Evolutionary conservation across 2,888 invertebrate species (phyloP).

Genomic region (Plebejus argus): DNA sequence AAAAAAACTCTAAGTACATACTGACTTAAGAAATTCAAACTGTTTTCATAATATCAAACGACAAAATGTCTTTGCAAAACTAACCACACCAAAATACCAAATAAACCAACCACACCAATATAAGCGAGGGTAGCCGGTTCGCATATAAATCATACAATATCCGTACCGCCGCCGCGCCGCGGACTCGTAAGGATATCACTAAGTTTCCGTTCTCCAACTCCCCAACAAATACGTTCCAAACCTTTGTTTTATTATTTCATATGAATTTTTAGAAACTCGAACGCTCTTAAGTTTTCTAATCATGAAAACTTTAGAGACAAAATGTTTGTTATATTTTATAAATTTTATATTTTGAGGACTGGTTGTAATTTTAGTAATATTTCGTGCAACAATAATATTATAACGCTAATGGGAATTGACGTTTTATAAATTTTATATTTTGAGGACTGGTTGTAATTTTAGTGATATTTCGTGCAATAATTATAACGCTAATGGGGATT

Average conservation of each 20-base stretch:
- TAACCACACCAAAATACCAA: not conserved
- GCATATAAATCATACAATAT: constrained; percentile 30
- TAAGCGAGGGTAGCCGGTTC: not conserved
- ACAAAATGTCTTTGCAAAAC: not conserved
- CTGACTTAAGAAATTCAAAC: not conserved
- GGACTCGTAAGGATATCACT: not conserved
- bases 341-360: no score
- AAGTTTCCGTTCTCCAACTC: constrained; percentile 21
- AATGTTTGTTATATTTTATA: not conserved
- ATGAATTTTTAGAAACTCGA: constrained; percentile 5
- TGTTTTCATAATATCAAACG: not conserved
- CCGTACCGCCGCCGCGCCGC: not conserved
- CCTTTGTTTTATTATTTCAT: not conserved
- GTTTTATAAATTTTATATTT: no score
- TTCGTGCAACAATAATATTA: no score
- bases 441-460: no score
- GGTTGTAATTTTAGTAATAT: no score
- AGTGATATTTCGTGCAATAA: no score
- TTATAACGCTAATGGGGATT: no score
- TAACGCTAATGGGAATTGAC: no score
- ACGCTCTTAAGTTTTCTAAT: constrained; percentile 8
- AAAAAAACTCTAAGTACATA: no score
- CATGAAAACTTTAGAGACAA: not conserved
- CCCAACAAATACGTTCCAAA: constrained; percentile 27
- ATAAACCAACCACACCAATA: constrained; percentile 15